Percentiles rank a stretch among this genome's conserved stretches.
Evolutionary conservation across 2,797 vertebrate species (phyloP).

Genomic region (Esox lucius): DNA sequence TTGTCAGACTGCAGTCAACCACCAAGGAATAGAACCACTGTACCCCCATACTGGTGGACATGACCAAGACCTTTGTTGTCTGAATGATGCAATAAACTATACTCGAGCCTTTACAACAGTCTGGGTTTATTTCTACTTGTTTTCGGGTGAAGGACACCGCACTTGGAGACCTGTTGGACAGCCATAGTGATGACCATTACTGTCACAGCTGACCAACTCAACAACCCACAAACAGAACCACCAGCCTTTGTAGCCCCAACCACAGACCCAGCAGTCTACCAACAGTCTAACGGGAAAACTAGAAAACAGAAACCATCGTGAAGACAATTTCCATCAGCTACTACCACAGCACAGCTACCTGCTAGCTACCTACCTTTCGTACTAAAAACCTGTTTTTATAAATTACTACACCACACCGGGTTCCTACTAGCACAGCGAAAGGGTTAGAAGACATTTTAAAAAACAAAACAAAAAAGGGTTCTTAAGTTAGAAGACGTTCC

Average conservation of each 20-base stretch:
- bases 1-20: slow-evolving; percentile 60
- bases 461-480: slow-evolving; percentile 47
- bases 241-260: slow-evolving; percentile 67
- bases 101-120: neutral
- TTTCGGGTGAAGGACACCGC: neutral
- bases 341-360: slow-evolving; percentile 75
- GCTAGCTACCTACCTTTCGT: slow-evolving; percentile 68
- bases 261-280: slow-evolving; percentile 52
- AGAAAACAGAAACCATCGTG: slow-evolving; percentile 38
- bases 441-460: slow-evolving; percentile 79
- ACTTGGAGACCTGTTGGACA: neutral
- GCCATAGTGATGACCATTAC: neutral
- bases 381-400: slow-evolving; percentile 78
- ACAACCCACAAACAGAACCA: slow-evolving; percentile 67
- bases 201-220: slow-evolving; percentile 27
- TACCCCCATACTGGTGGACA: slow-evolving; percentile 34
- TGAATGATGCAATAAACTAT: neutral
- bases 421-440: slow-evolving; percentile 76
- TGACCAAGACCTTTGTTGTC: neutral
- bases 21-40: slow-evolving; percentile 56
- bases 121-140: neutral
- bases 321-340: slow-evolving; percentile 77
- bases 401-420: slow-evolving; percentile 87
- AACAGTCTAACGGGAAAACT: slow-evolving; percentile 11
- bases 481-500: slow-evolving; percentile 78